phyloP scores from a whole-genome alignment of 2,888 invertebrate genomes.

The Epiblema foenella region DNA sequence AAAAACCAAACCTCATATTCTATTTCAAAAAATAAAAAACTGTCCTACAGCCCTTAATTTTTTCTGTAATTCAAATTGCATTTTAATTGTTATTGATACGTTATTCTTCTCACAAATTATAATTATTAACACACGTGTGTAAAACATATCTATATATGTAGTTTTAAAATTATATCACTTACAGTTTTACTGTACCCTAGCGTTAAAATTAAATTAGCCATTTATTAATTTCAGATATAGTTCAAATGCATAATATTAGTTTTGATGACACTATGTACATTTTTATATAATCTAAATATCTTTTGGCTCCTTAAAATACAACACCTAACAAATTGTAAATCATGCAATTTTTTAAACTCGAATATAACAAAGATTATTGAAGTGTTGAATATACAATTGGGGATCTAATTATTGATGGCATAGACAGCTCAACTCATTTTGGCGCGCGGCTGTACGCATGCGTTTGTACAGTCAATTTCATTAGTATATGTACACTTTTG shows the following conservation, averaged over 20 bases:
- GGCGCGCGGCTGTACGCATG: too few relatives aligned
- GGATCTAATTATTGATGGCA: neutral
- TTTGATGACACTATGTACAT: constrained; percentile 32
- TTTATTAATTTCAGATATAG: constrained; percentile 17
- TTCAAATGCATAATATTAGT: constrained; percentile 39
- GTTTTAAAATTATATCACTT: constrained; percentile 42
- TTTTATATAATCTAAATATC: constrained; percentile 30
- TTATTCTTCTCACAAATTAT: neutral
- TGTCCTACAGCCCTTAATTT: neutral
- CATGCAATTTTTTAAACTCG: neutral
- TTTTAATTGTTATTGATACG: neutral
- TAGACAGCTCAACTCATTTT: too few relatives aligned
- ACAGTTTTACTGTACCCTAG: constrained; percentile 41
- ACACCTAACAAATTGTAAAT: constrained; percentile 24
- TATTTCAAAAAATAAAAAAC: neutral
- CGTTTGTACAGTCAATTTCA: too few relatives aligned
- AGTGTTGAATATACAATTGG: neutral
- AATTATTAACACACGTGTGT: neutral
- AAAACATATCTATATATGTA: constrained; percentile 16
- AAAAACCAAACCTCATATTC: neutral
- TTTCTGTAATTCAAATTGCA: neutral
- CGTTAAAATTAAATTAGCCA: constrained; percentile 22
- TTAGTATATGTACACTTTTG: too few relatives aligned
- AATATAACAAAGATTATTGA: constrained; percentile 14
- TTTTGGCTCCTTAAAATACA: constrained; percentile 33